Evolutionary conservation across 2,113 vertebrate genomes (phyloP).

Genomic region (Salvelinus alpinus): DNA sequence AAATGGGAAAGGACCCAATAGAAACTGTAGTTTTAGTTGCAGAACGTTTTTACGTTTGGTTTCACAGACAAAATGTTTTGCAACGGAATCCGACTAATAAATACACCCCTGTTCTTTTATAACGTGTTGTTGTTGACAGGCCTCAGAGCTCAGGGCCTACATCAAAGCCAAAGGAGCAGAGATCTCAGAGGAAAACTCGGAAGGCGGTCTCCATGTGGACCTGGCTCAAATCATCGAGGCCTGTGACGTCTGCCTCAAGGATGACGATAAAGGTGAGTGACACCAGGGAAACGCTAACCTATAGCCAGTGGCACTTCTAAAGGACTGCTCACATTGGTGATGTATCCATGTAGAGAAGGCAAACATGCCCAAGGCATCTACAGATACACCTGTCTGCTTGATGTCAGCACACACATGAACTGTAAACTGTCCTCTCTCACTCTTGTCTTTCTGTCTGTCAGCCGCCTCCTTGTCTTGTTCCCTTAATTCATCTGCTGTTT

Average conservation of each 20-base stretch:
- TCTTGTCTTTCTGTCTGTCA: neutral
- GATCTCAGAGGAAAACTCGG: slow-evolving; percentile 94
- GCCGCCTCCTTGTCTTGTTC: neutral
- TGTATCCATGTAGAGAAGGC: neutral
- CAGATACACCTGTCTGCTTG: no score
- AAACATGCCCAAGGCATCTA: no score
- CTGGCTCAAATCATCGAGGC: slow-evolving; percentile 96
- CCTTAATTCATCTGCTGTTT: neutral
- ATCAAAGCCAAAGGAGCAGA: slow-evolving; percentile 94
- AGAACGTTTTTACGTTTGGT: no score
- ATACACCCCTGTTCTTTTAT: neutral
- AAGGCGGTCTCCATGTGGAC: slow-evolving; percentile 91
- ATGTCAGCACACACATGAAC: no score
- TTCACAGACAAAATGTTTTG: no score
- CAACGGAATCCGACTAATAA: no score
- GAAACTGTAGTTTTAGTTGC: no score
- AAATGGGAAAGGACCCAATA: no score
- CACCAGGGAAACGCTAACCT: neutral
- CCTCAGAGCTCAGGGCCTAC: slow-evolving; percentile 90
- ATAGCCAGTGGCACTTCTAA: no score
- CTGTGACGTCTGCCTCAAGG: slow-evolving; percentile 92
- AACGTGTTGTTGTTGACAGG: slow-evolving; percentile 66
- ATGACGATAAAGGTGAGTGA: slow-evolving; percentile 93
- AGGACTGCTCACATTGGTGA: no score
- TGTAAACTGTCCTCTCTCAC: no score